Base-by-base conservation (phyloP, 2,888 invertebrate species). In the Macroteleia sp. region DNA sequence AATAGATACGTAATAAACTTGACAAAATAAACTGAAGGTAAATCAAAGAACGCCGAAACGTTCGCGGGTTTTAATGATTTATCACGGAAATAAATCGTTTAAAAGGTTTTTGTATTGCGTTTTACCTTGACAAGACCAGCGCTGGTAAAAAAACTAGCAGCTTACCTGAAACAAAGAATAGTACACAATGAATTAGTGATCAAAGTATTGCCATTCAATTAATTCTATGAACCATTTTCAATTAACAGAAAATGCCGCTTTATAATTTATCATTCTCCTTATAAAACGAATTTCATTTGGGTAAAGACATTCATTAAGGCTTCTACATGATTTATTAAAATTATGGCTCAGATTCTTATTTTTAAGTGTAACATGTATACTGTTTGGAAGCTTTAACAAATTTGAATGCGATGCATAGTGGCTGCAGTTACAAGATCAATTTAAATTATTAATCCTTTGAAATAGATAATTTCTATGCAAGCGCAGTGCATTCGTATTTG, bases 91-190 rank as follows among this genome's bases (percentile, higher is more conserved):
- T 67, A 67, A 56, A 54, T 57, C 48, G 46, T 57, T 67, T 48
- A 67, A 36, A 30, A 39, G 39, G 1, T 46, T 30, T 67, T 67
- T 54, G 34, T 54, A 39, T 62, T 62, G 10, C 16, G 10, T 16
- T 54, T 44, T 54, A 54, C 66, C 66, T 42, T 34, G 34, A 32
- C 34, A 28, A 25, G 54, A 22, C 4, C 36, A 36, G 14, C 25
- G 28, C 12, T 25, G 28, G 22, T 14, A 30, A 54, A 52, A 56
- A 56, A 57, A 50, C 30, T 22, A 20, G n/a, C 22, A 46, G 57
- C 67, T 48, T 57, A 69, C 67, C 56, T 69, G 67, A 57, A 67
- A 67, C 67, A 67, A 50, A 69, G 25, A 57, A 57, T 9, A 14
- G 16, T n/a, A 17, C 9, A 56, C 36, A 22, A 69, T 41, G 25